Percentiles rank a stretch among this genome's conserved stretches.
Conservation (phyloP, 2,797 vertebrate species). For the Adelosebastes latens region DNA sequence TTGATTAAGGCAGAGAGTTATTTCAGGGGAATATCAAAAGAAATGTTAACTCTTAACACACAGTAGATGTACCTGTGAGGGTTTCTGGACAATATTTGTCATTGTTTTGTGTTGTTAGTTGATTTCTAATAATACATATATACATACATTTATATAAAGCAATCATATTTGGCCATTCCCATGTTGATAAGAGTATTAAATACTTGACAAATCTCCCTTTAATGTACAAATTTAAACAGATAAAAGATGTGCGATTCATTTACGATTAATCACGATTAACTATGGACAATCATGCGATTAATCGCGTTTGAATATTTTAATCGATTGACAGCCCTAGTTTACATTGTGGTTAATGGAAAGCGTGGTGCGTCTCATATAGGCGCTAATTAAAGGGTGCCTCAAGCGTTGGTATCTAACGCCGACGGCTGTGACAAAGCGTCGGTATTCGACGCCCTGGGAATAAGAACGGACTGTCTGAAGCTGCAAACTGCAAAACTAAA, state of each 20-base stretch:
- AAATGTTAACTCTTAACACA: not conserved
- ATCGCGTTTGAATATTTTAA: not conserved
- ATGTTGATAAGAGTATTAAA: not conserved
- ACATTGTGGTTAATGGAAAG: not conserved
- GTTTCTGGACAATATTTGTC: not conserved
- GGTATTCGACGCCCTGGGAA: not conserved
- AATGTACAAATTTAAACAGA: not conserved
- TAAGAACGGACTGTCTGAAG: not conserved
- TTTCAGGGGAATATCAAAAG: not conserved
- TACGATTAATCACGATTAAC: not conserved
- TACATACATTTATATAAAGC: not conserved
- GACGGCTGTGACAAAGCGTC: not conserved
- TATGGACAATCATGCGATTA: not conserved
- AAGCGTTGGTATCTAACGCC: not conserved
- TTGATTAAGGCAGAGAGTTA: slow-evolving; percentile 23
- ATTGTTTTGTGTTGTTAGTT: not conserved
- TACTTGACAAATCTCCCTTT: too few relatives aligned
- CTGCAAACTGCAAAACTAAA: not conserved
- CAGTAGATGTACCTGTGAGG: too few relatives aligned
- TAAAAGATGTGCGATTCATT: not conserved
- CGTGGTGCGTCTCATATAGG: not conserved
- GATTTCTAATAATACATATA: not conserved
- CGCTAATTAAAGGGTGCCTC: too few relatives aligned
- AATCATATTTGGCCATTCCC: not conserved
- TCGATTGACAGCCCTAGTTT: not conserved